Evolutionary conservation across 2,888 invertebrate species (phyloP), one percentile per base, ranked within the genome.

Genomic region (Nomada hirtipes): DNA sequence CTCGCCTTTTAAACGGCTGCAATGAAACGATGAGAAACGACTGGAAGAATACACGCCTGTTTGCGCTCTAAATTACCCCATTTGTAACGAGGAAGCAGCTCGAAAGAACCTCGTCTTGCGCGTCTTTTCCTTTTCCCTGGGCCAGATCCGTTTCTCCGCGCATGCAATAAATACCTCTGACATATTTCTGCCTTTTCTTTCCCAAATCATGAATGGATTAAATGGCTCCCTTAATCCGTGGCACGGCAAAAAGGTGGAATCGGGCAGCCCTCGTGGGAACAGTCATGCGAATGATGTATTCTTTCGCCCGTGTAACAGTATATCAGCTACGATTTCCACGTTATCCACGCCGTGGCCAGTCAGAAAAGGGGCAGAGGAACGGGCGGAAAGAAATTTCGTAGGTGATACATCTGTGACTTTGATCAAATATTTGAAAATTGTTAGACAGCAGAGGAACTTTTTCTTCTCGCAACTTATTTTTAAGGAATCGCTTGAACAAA

Each of bases 21-120:
- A 78, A 71, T 67, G 67, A 44, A 80, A 72, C 67, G 65, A 67
- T 68, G 80, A 72, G 80, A 80, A 79, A 71, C 61, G n/a, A 20
- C 44, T 55, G 53, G 26, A 79, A 65, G 79, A 80, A 80, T 55
- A 78, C 64, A 9, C 20, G 55, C 26, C 65, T 71, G 71, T 67
- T 79, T 65, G 20, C 72, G 15, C n/a, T 63, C 67, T 23, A 57
- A 79, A 80, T 79, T 52, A 55, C 26, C 69, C 60, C 59, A 53
- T 75, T 82, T 67, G 69, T 75, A 81, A 75, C 60, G 57, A 74
- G 69, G 64, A 60, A 73, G 59, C 69, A 23, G 29, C 18, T 7
- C 18, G 18, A 65, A 59, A 53, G 26, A 76, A 78, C 23, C 64
- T 50, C 18, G 55, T 50, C 44, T 50, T 42, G 29, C 42, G 42